phyloP scores from a whole-genome alignment of 1,140 invertebrate species.

The Adelges cooleyi region DNA sequence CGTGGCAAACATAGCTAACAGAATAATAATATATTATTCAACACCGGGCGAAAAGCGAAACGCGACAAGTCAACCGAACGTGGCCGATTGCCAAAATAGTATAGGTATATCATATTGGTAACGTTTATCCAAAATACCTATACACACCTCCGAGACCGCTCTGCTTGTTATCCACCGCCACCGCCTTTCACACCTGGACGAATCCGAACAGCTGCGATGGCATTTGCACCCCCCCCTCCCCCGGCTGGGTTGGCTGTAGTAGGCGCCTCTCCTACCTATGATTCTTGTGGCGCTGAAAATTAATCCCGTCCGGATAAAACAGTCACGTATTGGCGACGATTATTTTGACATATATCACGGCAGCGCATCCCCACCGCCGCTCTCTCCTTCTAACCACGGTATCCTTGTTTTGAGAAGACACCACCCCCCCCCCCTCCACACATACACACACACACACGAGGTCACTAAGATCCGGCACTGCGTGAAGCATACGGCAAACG shows the following conservation, averaged over 20 bases:
- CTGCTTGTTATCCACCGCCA: too few relatives aligned
- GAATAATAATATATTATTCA: too few relatives aligned
- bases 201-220: conserved; percentile 13
- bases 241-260: too few relatives aligned
- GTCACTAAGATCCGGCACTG: too few relatives aligned
- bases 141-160: not conserved
- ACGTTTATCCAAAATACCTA: conserved; percentile 8
- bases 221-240: not conserved
- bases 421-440: too few relatives aligned
- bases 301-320: conserved; percentile 2
- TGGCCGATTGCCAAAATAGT: conserved; percentile 23
- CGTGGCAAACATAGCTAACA: too few relatives aligned
- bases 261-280: not conserved
- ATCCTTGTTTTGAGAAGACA: too few relatives aligned
- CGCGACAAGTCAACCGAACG: not conserved
- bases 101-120: too few relatives aligned
- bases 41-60: not conserved
- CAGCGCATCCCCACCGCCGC: too few relatives aligned
- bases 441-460: too few relatives aligned
- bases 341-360: not conserved
- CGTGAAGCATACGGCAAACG: too few relatives aligned
- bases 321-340: not conserved
- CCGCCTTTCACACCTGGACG: conserved; percentile 24
- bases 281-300: not conserved
- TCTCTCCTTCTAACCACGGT: too few relatives aligned